Percentiles rank a stretch among this genome's conserved stretches.
Evolutionary conservation across 2,797 vertebrate species (phyloP).

Genomic region (Harpagifer antarcticus): DNA sequence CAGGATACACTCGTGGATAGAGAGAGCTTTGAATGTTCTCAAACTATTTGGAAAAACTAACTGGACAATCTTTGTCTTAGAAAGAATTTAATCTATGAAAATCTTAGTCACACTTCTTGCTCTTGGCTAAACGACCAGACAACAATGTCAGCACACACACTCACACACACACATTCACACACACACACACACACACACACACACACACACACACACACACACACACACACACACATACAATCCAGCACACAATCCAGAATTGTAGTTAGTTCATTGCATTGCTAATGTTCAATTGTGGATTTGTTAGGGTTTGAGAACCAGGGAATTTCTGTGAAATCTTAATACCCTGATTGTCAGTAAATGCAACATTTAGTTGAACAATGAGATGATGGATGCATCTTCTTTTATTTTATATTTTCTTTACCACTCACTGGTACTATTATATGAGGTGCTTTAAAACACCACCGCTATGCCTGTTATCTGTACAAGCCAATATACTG

Average conservation of each 20-base stretch:
- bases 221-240: neutral
- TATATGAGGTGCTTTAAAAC: neutral
- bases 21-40: slow-evolving; percentile 17
- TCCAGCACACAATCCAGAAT: too few relatives aligned
- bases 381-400: too few relatives aligned
- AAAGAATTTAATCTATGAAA: slow-evolving; percentile 53
- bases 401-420: too few relatives aligned
- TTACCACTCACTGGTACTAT: neutral
- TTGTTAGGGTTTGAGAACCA: too few relatives aligned
- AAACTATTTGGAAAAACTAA: neutral
- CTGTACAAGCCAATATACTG: neutral
- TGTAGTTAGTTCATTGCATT: too few relatives aligned
- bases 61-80: slow-evolving; percentile 20
- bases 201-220: neutral
- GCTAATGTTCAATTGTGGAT: too few relatives aligned
- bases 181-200: neutral
- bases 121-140: slow-evolving; percentile 37
- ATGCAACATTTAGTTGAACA: too few relatives aligned
- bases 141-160: slow-evolving; percentile 10
- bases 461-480: neutral
- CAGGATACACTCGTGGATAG: slow-evolving; percentile 11
- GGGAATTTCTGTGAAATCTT: too few relatives aligned
- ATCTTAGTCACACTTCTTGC: slow-evolving; percentile 48
- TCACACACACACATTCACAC: neutral
- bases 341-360: too few relatives aligned